Evolutionary conservation across 2,113 vertebrate species (phyloP), one percentile per base, ranked within the genome.

Genomic region (Plestiodon gilberti): DNA sequence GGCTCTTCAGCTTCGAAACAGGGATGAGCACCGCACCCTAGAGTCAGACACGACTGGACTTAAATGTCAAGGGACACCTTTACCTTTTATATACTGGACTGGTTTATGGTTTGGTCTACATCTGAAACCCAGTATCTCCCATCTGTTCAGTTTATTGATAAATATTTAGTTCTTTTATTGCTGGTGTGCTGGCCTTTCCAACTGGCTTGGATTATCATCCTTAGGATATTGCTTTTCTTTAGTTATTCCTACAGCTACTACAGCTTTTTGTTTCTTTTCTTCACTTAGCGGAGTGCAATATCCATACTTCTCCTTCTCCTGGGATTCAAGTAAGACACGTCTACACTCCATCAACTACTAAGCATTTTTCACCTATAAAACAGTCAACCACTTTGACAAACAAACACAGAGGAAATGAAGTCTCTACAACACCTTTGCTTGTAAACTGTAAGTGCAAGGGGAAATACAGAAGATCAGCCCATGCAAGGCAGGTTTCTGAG

Each of bases 281-380:
- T 82, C 62, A 79, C 94, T 88, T 95, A 99, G 98, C 98, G 81
- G 99, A 99, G 94, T 99, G 98, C 95, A 99, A 98, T 92, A 99
- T 99, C 91, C 98, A 98, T 91, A 97, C 99, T 43, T 99, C 98
- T 35, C 98, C 98, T 62, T 99, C 98, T 61, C 98, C 98, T 64
- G 98, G 98, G 35, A 98, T 99, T 92, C 99, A 99, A 96, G 98
- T 99, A 87, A 97, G 99, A 64, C 99, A 99, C 64, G 99, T 99
- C 88, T 99, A 99, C 95, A 99, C 99, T 2, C 98, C 98, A 0
- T 99, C 98, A 93, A 98, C 98, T 89, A 99, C 98, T 88, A 99
- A 99, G 91, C 99, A 99, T 89, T 99, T 99, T 96, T 99, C 99
- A 69, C 99, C 99, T 40, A 99, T 99, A 95, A 99, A 99, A 83